Evolutionary conservation across 2,797 vertebrate genomes (phyloP), one percentile per base, ranked within the genome.

Genomic region (Falco biarmicus): DNA sequence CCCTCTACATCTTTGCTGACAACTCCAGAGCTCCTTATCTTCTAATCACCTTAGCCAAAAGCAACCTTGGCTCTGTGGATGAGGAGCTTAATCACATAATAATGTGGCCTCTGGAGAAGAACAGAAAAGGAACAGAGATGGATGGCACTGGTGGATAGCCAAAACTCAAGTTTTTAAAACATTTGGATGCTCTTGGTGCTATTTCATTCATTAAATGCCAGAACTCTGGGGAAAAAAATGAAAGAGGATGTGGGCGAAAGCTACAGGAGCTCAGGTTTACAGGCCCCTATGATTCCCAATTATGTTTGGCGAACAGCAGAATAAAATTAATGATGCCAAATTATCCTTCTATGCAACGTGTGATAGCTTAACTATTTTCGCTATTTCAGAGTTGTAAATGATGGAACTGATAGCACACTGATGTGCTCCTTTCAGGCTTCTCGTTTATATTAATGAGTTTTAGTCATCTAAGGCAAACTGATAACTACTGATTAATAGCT

Each of bases 401-500:
- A 85, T 97, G 97, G 91, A 92, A 85, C 93, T 97, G 97, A 97
- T 96, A 95, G 93, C 95, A 66, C 83, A 53, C 93, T 97, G 98
- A 98, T 98, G 87, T 87, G 92, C 74, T 94, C 95, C 93, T 97
- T 97, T 97, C 96, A 97, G 97, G 80, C 93, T 97, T 75, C 98
- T 98, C 92, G 84, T 98, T 97, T 97, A 61, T 98, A 97, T 98
- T 98, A 98, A 98, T 98, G 97, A 97, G 97, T 96, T 96, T 97
- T 93, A 94, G 95, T 96, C 94, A 94, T 95, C 90, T 96, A 92
- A 96, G 94, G 88, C 90, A 93, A 93, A 92, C 96, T 85, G 96
- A 98, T 98, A 98, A 96, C 97, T 81, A 74, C 95, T 98, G 98
- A 98, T 98, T 97, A 98, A 98, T 98, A 97, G 96, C 95, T 69